Percentiles rank a stretch among this genome's conserved stretches.
phyloP scores from a whole-genome alignment of 2,113 vertebrate genomes.

The Odobenus rosmarus region DNA sequence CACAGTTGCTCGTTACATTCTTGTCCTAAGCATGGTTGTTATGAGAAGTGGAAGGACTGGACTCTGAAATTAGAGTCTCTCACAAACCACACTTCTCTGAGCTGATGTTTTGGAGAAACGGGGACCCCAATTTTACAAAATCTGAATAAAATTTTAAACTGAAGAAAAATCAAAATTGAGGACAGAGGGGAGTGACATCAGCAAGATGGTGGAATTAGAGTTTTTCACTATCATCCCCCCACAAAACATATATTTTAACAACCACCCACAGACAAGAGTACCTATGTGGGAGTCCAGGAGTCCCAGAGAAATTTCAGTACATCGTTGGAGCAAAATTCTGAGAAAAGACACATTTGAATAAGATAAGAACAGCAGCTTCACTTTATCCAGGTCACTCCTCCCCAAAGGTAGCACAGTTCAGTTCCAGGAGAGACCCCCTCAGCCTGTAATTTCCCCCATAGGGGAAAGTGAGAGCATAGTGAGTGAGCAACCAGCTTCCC shows the following conservation, averaged over 20 bases:
- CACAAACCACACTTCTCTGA: neutral
- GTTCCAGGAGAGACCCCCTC: neutral
- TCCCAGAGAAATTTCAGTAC: neutral
- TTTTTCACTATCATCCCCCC: neutral
- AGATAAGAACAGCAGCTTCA: neutral
- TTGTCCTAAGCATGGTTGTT: neutral
- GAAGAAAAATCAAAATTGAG: conserved; percentile 30
- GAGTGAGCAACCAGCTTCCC: neutral
- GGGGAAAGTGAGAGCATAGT: neutral
- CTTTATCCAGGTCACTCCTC: neutral
- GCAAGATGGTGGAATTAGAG: neutral
- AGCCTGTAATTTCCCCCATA: neutral
- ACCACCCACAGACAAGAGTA: neutral
- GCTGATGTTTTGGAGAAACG: neutral
- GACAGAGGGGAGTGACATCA: neutral
- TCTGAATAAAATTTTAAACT: conserved; percentile 29
- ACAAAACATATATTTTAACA: neutral
- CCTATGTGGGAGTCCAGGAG: neutral
- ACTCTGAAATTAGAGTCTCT: neutral
- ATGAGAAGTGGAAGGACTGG: conserved; percentile 7
- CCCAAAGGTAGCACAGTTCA: neutral
- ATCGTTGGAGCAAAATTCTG: neutral
- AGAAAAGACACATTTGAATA: neutral
- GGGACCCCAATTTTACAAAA: neutral
- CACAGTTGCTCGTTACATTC: neutral